Evolutionary conservation across 2,888 invertebrate genomes (phyloP), one percentile per base, ranked within the genome.

Genomic region (Dione juno): DNA sequence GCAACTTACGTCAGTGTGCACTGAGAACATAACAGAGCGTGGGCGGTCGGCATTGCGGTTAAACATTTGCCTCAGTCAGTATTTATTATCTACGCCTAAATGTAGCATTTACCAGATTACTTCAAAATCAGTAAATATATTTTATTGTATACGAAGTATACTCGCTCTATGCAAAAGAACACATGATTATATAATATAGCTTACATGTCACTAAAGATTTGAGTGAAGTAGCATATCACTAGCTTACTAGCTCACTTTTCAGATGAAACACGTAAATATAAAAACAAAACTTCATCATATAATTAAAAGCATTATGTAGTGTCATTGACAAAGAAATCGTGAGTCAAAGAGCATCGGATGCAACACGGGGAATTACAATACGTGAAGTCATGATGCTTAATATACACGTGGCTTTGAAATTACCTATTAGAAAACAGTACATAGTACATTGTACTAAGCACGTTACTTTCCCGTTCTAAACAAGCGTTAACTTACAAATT

Each of bases 1-100:
- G 76, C 70, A 70, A 63, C 72, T 80, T 76, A 79, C 80, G 79
- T 80, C 79, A 80, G 67, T 52, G 35, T 78, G 79, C 79, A 77
- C 41, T 70, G 50, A 58, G 75, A 61, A 48, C 66, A 67, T 63
- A 71, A 21, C 50, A 35, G 19, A 61, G 75, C 71, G 77, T 77
- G 68, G 77, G 80, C 77, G 76, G 69, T 54, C 70, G 67, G 68
- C 64, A 74, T 67, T 77, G 66, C 74, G 40, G 63, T 54, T 28
- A 54, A 45, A 63, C 64, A 68, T 67, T 70, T 41, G 52, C 59
- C 63, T 54, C 54, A 28, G 16, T 48, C 40, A 41, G 16, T 19
- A 16, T 43, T 13, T 57, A 37, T 19, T 43, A 45, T 57, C 37
- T 43, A 7, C 16, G 45, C 35, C 19, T 19, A 37, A 16, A 16